These are phyloP conservation scores for Zaprionus inermis DNA, from an alignment of 1,140 invertebrate species.

Conservation along the genomic window DNA sequence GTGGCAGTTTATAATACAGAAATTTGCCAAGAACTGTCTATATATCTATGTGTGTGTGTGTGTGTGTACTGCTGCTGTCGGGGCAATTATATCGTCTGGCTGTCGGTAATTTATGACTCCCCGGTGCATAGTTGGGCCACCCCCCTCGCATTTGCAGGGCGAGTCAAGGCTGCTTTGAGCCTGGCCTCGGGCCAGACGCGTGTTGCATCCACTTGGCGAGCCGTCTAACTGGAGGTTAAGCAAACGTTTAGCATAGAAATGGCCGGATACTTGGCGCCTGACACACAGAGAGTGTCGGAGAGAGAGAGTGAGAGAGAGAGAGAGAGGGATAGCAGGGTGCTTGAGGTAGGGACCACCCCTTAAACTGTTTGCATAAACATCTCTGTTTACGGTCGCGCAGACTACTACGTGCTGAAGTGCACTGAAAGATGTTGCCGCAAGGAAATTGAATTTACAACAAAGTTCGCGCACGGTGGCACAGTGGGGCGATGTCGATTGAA, in stretches of 20 bases:
- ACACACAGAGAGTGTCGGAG: no score
- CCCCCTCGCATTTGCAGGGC: no score
- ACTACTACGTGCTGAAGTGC: constrained; percentile 76
- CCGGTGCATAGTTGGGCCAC: constrained; percentile 44
- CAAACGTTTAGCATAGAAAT: constrained; percentile 74
- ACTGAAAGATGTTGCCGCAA: constrained; percentile 45
- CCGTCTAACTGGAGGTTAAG: constrained; percentile 65
- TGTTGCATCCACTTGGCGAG: constrained; percentile 33
- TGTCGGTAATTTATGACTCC: constrained; percentile 46
- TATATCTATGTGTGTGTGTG: neutral
- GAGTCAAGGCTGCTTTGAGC: neutral
- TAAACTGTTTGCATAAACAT: constrained; percentile 79
- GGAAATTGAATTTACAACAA: constrained; percentile 72
- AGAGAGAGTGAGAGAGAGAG: no score
- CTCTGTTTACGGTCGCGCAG: constrained; percentile 19
- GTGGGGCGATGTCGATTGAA: neutral
- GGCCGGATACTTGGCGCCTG: constrained; percentile 42
- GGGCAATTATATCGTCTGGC: constrained; percentile 51
- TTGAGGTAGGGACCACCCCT: constrained; percentile 2
- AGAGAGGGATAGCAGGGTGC: neutral
- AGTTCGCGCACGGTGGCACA: constrained; percentile 12
- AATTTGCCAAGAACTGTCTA: constrained; percentile 26
- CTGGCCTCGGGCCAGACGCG: constrained; percentile 27
- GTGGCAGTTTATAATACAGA: constrained; percentile 3
- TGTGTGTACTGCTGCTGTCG: constrained; percentile 12